Evolutionary conservation across 1,140 invertebrate species (phyloP), one percentile per base, ranked within the genome.

Genomic region (Aphelenchoides fujianensis): DNA sequence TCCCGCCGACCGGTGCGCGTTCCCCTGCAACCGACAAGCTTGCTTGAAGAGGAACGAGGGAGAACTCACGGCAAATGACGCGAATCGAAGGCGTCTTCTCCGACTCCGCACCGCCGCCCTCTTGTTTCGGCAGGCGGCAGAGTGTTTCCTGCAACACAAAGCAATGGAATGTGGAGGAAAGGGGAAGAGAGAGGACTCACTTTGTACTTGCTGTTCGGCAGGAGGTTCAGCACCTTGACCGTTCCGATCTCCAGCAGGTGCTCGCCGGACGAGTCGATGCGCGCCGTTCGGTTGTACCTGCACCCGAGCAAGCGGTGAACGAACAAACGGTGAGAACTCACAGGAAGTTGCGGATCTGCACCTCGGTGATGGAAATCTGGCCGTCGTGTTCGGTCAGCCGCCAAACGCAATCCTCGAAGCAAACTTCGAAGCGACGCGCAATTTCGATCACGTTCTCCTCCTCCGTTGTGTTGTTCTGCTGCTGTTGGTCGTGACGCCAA

Each of bases 401-500:
- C 96, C 96, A 99, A 75, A 94, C 91, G n/a, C 95, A 95, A 85
- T 95, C 92, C 85, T 97, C 96, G 84, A 99, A 98, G 85, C 93
- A 97, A 75, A 99, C 96, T 88, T 98, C 95, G 84, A 94, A 95
- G 28, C 92, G 90, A 53, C 94, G 87, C 5, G 93, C 91, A 35
- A 93, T 90, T 1, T 90, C 90, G 0, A 85, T 81, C 34, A 90
- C 89, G 36, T 90, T 62, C 5, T 68, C 36, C 67, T 52, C 59
- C 16, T 57, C 71, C 27, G 31, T 37, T 27, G 30, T 31, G 31
- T 32, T 37, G 2, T 54, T 28, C 2, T 62, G 63, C 57, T 69
- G 69, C 48, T 74, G 64, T 19, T 78, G 64, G 32, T 64, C 36
- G 28, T n/a, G 7, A 2, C 23, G 53, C 70, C 12, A 30, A 30